Evolutionary conservation across 2,113 vertebrate genomes (phyloP).

Genomic region (Poeciliopsis occidentalis): DNA sequence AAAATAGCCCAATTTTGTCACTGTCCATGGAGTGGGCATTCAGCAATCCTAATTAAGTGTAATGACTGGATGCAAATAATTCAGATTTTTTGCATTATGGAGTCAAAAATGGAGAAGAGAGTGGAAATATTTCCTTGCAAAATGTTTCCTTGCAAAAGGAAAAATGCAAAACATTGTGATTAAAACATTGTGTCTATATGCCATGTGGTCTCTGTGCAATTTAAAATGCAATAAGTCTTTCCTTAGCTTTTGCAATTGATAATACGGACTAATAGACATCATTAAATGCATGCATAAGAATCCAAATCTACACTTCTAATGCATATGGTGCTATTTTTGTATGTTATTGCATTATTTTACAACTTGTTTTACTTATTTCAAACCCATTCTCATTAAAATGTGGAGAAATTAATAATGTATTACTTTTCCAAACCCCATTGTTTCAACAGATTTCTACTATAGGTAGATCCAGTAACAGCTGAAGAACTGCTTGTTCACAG

Average conservation of each 20-base stretch:
- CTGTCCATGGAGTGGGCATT: slow-evolving; percentile 29
- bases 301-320: slow-evolving; percentile 31
- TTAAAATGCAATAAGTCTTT: slow-evolving; percentile 6
- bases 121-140: not conserved
- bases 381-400: slow-evolving; percentile 8
- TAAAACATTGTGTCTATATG: not conserved
- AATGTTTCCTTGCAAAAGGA: not conserved
- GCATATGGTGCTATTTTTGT: slow-evolving; percentile 31
- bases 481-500: slow-evolving; percentile 14
- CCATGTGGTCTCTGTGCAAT: not conserved
- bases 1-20: slow-evolving; percentile 25
- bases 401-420: not conserved
- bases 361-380: not conserved
- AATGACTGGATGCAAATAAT: slow-evolving; percentile 6
- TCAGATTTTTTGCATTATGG: slow-evolving; percentile 5
- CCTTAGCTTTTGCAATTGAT: slow-evolving; percentile 61
- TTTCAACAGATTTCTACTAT: slow-evolving; percentile 19
- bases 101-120: not conserved
- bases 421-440: slow-evolving; percentile 37
- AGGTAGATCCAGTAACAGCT: slow-evolving; percentile 10
- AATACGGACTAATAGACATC: slow-evolving; percentile 24
- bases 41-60: slow-evolving; percentile 6
- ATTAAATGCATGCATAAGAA: slow-evolving; percentile 49
- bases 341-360: slow-evolving; percentile 66
- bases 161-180: not conserved